Evolutionary conservation across 1,140 invertebrate genomes (phyloP).

Genomic region (Ylistrum balloti): DNA sequence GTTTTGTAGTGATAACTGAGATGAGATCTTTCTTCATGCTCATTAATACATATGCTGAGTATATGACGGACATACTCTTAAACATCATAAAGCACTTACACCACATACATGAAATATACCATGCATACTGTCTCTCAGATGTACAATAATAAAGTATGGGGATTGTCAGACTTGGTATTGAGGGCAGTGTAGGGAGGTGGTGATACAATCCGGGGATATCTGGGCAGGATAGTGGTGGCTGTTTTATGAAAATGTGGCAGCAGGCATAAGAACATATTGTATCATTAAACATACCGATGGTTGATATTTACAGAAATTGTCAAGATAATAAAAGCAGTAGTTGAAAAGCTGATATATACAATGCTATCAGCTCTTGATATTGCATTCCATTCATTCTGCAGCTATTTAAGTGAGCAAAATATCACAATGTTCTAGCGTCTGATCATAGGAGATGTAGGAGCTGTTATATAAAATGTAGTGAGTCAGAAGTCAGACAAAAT

Average conservation of each 20-base stretch:
- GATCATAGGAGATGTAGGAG: conserved; percentile 27
- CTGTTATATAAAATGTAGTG: conserved; percentile 31
- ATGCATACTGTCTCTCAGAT: background rate
- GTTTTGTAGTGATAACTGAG: background rate
- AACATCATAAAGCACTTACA: background rate
- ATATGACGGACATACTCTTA: background rate
- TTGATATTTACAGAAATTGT: conserved; percentile 23
- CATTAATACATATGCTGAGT: background rate
- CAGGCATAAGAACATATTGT: background rate
- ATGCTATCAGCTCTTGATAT: conserved; percentile 1
- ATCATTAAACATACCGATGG: background rate
- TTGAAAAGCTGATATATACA: conserved; percentile 28
- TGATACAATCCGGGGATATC: background rate
- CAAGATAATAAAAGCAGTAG: conserved; percentile 24
- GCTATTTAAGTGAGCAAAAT: conserved; percentile 39
- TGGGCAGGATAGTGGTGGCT: background rate
- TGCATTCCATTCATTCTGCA: conserved; percentile 38
- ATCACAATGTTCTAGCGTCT: conserved; percentile 3
- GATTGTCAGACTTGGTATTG: background rate
- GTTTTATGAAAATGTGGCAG: conserved; percentile 38
- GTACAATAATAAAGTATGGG: background rate
- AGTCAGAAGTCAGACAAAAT: conserved; percentile 27
- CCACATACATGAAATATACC: background rate
- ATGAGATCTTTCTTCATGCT: background rate
- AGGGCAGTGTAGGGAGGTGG: background rate